phyloP scores from a whole-genome alignment of 64 coral and sea anemone genomes.

The Astreopora myriophthalma region DNA sequence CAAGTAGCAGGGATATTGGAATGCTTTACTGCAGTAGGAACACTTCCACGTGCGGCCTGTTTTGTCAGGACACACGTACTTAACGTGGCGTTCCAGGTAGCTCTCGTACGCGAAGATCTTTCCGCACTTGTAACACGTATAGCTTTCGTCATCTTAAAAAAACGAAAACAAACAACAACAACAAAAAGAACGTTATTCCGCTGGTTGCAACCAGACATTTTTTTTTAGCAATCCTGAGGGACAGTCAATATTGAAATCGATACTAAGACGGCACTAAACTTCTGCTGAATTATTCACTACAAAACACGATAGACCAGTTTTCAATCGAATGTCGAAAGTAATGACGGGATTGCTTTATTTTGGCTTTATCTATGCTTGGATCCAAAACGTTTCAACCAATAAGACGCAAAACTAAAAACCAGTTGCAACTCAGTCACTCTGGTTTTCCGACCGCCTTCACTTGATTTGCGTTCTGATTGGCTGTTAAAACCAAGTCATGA shows the following conservation, averaged over 20 bases:
- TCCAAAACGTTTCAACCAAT: no score
- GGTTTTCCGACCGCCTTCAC: no score
- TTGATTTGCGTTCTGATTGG: no score
- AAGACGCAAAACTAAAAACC: no score
- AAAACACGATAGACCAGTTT: no score
- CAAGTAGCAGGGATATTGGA: constrained; percentile 98
- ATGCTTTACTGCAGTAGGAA: constrained; percentile 94
- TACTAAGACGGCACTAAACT: not conserved
- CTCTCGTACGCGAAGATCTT: constrained; percentile 99
- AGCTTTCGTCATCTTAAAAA: constrained; percentile 90
- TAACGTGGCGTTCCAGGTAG: constrained; percentile 94
- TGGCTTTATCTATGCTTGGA: no score
- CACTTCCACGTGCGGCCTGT: constrained; percentile 99
- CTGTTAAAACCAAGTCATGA: no score
- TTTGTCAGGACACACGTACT: constrained; percentile 99
- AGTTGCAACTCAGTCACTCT: no score
- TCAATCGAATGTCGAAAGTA: no score
- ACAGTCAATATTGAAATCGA: not conserved
- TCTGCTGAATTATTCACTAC: no score
- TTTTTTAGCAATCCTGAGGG: not conserved
- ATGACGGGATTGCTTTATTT: no score
- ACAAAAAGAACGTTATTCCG: not conserved
- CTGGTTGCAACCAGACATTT: not conserved
- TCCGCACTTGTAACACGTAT: constrained; percentile 98
- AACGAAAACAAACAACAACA: no score